Percentiles rank a stretch among this genome's conserved stretches.
These are phyloP conservation scores for Florisuga fusca DNA, from an alignment of 2,797 vertebrate species.

Conservation along the genomic window DNA sequence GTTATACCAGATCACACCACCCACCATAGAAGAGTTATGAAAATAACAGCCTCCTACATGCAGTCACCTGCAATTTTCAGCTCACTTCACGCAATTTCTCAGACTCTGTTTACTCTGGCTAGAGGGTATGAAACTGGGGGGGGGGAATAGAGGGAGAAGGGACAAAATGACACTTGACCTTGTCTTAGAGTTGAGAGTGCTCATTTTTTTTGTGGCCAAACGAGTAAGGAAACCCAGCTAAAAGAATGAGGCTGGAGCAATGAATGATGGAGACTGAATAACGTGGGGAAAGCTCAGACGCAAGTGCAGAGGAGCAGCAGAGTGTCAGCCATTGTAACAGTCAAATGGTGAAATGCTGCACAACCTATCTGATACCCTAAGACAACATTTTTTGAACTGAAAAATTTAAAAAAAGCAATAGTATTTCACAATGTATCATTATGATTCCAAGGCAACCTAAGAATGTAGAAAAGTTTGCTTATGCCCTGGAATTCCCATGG, in stretches of 20 bases:
- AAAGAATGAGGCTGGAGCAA: neutral
- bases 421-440: neutral
- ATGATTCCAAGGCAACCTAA: neutral
- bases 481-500: neutral
- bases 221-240: neutral
- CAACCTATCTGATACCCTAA: neutral
- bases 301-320: neutral
- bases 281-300: neutral
- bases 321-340: neutral
- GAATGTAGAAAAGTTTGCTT: neutral
- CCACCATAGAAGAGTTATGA: neutral
- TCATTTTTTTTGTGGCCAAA: accelerated
- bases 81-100: neutral
- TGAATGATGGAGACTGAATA: neutral
- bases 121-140: neutral
- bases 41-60: neutral
- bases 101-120: neutral
- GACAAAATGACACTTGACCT: neutral
- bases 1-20: neutral
- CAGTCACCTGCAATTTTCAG: neutral
- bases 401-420: neutral
- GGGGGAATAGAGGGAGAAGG: neutral
- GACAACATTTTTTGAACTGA: neutral
- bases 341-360: neutral
- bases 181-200: neutral